Base-by-base conservation (phyloP, 2,888 invertebrate genomes). In the Scaptomyza flava region DNA sequence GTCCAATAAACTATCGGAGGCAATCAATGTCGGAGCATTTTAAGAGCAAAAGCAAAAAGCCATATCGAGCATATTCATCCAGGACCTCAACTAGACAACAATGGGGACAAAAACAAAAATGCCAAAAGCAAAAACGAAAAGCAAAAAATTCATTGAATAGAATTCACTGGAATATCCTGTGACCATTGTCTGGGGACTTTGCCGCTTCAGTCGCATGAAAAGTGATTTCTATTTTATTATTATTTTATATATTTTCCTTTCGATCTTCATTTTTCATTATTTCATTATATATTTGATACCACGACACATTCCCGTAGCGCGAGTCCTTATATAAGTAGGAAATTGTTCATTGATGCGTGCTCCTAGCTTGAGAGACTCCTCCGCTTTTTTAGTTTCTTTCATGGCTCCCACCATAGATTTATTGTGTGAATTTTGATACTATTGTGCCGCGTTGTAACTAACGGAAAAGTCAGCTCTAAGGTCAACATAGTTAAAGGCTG, bases 21-120 rank as follows among this genome's bases (percentile, higher is more conserved):
- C 83, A 83, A 83, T 85, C 83, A 83, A 83, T 85, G 83, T 82
- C 82, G 81, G 81, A 47, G 68, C 57, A 73, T 69, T 77, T 80
- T 48, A 69, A 72, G 77, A 80, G 78, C 71, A 72, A 54, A 64
- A 67, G 75, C 66, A 59, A 85, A 84, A 84, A 77, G 77, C 81
- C 79, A 80, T 57, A 51, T 52, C 58, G 38, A 54, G 54, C 54
- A 61, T 52, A 64, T 50, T 41, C 57, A 54, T 38, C 31, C 38
- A 31, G 45, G 64, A 36, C 23, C 9, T 34, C 11, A 34, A 63
- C 56, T 57, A 48, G 52, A 62, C 38, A 52, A 51, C 46, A 63
- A 63, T 63, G 63, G 63, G 14, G 62, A 46, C 34, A 43, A 12
- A 43, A 43, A 43, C 20, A 47, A 60, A 57, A 64, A 60, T 64